Evolutionary conservation across 2,888 invertebrate genomes (phyloP).

Genomic region (Oscheius sp.): DNA sequence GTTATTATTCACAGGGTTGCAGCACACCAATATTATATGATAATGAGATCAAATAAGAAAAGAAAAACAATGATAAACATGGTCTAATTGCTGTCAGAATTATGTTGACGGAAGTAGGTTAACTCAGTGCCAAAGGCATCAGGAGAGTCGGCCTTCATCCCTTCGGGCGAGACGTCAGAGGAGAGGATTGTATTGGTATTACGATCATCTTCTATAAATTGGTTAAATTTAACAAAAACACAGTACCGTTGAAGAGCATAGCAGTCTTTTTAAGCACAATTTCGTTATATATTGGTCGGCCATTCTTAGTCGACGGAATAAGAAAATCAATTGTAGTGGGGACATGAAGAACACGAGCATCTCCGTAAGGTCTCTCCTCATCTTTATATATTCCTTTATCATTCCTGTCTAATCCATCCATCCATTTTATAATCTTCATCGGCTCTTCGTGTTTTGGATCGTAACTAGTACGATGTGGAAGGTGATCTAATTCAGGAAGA

Average conservation of each 20-base stretch:
- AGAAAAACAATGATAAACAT: no score
- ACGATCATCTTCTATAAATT: background rate
- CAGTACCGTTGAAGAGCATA: background rate
- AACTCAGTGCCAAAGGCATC: no score
- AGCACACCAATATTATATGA: no score
- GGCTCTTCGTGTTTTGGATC: background rate
- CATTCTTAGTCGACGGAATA: slow-evolving; percentile 5
- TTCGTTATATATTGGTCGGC: background rate
- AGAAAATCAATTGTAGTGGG: background rate
- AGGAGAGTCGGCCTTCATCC: slow-evolving; percentile 10
- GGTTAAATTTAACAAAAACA: no score
- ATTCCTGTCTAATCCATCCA: background rate
- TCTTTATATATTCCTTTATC: background rate
- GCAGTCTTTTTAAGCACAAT: background rate
- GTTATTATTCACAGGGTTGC: no score
- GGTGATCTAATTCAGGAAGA: background rate
- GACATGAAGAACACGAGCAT: background rate
- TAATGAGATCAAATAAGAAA: no score
- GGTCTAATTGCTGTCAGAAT: no score
- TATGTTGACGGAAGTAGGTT: no score
- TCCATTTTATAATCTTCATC: slow-evolving; percentile 15
- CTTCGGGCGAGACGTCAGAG: background rate
- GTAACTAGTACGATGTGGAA: background rate
- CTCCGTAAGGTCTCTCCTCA: background rate
- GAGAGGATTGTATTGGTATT: background rate